A percentile compares a stretch with the other conserved stretches of the same genome.
These are phyloP conservation scores for Paraplagusia blochii DNA, from an alignment of 2,113 vertebrate species.

Conservation along the genomic window DNA sequence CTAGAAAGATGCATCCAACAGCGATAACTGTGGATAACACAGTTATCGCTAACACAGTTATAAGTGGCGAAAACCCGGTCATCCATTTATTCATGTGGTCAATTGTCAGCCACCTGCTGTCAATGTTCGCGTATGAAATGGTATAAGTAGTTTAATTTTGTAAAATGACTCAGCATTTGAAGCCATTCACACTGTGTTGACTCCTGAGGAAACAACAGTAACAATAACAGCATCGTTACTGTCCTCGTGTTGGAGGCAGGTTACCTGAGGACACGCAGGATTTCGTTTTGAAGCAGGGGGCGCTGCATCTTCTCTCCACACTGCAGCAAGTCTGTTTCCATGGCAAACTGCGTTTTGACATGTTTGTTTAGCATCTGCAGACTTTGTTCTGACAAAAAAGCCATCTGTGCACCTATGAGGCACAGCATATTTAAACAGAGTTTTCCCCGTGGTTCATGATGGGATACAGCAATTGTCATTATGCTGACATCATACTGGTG, in stretches of 20 bases:
- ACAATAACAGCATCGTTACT: neutral
- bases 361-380: neutral
- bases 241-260: conserved; percentile 8
- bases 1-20: neutral
- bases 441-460: no score
- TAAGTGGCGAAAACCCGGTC: neutral
- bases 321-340: conserved; percentile 23
- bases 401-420: no score
- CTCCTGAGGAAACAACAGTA: neutral
- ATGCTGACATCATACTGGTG: no score
- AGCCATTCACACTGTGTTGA: neutral
- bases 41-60: neutral
- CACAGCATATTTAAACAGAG: no score
- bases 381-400: neutral
- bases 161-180: neutral
- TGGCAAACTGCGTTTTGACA: conserved; percentile 8
- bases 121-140: neutral
- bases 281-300: neutral
- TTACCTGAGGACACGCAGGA: conserved; percentile 49
- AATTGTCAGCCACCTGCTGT: no score
- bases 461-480: no score
- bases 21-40: no score
- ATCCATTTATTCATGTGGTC: neutral
- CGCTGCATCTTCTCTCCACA: conserved; percentile 1
- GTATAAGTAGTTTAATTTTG: neutral